These are phyloP conservation scores for Fistularia commersonii DNA, from an alignment of 2,797 vertebrate species.

Conservation along the genomic window DNA sequence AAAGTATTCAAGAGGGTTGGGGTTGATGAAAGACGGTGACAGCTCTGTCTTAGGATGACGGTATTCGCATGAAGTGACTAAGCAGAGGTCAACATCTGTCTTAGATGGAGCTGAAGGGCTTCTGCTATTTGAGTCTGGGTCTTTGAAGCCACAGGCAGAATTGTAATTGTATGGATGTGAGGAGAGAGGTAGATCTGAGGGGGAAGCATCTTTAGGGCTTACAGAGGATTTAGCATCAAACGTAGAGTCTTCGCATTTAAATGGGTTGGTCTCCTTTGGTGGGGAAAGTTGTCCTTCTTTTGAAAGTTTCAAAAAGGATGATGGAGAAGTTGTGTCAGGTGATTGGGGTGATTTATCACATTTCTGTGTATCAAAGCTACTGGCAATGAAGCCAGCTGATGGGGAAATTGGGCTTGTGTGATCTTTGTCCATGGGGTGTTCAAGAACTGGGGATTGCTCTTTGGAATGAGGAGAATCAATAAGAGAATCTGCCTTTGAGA, in stretches of 20 bases:
- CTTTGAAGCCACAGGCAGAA: constrained; percentile 61
- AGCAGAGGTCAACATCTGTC: constrained; percentile 91
- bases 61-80: constrained; percentile 92
- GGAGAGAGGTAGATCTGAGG: constrained; percentile 54
- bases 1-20: constrained; percentile 93
- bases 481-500: constrained; percentile 62
- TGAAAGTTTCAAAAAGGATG: constrained; percentile 64
- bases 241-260: constrained; percentile 75
- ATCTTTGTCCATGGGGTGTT: constrained; percentile 36
- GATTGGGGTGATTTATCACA: constrained; percentile 56
- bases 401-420: constrained; percentile 43
- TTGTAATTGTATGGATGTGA: constrained; percentile 47
- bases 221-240: constrained; percentile 74
- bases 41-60: constrained; percentile 95
- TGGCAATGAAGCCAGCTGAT: constrained; percentile 22
- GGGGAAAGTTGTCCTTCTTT: constrained; percentile 47
- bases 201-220: constrained; percentile 61
- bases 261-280: constrained; percentile 58
- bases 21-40: constrained; percentile 97
- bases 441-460: constrained; percentile 58
- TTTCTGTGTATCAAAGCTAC: constrained; percentile 41
- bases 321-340: constrained; percentile 64
- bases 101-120: constrained; percentile 73
- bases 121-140: constrained; percentile 64
- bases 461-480: constrained; percentile 66